phyloP scores from a whole-genome alignment of 2,888 invertebrate genomes.

The Tetragonisca angustula region DNA sequence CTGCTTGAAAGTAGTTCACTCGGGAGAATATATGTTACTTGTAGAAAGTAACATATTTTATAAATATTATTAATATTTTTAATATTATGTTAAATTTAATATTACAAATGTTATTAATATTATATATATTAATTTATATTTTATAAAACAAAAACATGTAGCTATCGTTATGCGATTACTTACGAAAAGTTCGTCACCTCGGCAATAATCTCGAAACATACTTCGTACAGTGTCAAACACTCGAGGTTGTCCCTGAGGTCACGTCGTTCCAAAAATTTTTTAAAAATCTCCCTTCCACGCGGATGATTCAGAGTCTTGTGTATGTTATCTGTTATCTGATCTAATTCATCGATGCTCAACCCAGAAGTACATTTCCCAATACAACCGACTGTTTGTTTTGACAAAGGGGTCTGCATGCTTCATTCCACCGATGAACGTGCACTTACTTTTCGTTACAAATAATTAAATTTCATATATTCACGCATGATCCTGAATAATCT shows the following conservation, averaged over 20 bases:
- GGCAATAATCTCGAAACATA: constrained; percentile 62
- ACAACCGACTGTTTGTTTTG: constrained; percentile 70
- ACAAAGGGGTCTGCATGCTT: constrained; percentile 67
- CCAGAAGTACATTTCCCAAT: constrained; percentile 78
- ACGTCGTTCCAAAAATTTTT: constrained; percentile 68
- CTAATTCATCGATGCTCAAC: constrained; percentile 72
- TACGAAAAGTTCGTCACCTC: constrained; percentile 62
- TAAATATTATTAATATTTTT: no score
- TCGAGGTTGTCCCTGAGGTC: constrained; percentile 65
- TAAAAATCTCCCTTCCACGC: constrained; percentile 72
- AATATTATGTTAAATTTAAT: no score
- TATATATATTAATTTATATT: not conserved
- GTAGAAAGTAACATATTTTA: no score
- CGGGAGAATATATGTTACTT: not conserved
- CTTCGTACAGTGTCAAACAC: constrained; percentile 75
- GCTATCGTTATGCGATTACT: constrained; percentile 30
- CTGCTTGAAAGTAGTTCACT: not conserved
- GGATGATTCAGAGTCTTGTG: constrained; percentile 68
- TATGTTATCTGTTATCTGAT: constrained; percentile 76
- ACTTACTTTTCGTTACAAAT: not conserved
- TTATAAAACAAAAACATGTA: no score
- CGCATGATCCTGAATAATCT: not conserved
- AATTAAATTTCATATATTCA: not conserved
- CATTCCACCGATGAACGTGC: constrained; percentile 26
- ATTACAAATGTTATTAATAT: no score